Percentiles rank a stretch among this genome's conserved stretches.
Evolutionary conservation across 2,888 invertebrate species (phyloP).

Genomic region (Zygogramma bicolorata): DNA sequence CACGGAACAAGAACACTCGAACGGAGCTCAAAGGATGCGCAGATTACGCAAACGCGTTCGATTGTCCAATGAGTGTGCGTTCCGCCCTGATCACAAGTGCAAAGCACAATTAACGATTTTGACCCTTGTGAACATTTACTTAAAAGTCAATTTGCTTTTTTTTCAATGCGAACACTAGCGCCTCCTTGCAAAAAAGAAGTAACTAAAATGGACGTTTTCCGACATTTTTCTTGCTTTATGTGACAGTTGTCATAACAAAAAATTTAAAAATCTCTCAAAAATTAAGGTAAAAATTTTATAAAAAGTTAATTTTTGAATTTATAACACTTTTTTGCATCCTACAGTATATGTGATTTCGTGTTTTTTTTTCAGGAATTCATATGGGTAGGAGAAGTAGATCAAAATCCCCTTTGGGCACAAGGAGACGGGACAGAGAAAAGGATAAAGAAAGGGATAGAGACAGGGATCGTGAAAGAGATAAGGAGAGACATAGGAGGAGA

Average conservation of each 20-base stretch:
- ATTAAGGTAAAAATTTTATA: constrained; percentile 49
- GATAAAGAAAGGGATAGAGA: constrained; percentile 69
- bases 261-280: constrained; percentile 45
- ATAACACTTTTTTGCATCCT: constrained; percentile 35
- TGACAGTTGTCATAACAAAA: constrained; percentile 55
- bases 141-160: constrained; percentile 35
- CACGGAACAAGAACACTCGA: constrained; percentile 8
- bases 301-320: constrained; percentile 42
- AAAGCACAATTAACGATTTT: constrained; percentile 32
- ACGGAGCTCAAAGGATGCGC: not conserved
- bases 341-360: constrained; percentile 12
- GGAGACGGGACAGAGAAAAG: constrained; percentile 69
- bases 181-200: constrained; percentile 61
- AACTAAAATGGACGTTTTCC: constrained; percentile 61
- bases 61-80: constrained; percentile 21
- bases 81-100: constrained; percentile 11
- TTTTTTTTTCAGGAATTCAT: constrained; percentile 29
- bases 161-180: constrained; percentile 56
- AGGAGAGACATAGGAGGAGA: constrained; percentile 64
- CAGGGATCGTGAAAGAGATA: constrained; percentile 66
- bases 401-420: constrained; percentile 67
- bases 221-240: constrained; percentile 59
- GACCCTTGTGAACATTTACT: constrained; percentile 32
- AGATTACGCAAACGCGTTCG: constrained; percentile 13
- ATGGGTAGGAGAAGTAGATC: constrained; percentile 71